Evolutionary conservation across 2,888 invertebrate genomes (phyloP).

Genomic region (Scelioninae gen. 1): DNA sequence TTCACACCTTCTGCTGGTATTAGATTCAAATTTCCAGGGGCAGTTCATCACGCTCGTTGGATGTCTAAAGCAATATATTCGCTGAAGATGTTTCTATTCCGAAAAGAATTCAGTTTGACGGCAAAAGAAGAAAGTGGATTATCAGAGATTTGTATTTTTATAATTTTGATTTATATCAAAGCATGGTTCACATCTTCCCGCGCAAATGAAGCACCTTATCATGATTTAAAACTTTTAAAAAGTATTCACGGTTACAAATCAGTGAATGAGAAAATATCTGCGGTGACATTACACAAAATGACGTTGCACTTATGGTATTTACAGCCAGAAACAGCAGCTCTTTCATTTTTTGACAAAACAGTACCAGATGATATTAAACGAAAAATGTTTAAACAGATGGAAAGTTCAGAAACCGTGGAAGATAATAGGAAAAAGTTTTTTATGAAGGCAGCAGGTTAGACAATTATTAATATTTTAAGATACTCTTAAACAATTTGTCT

Average conservation of each 20-base stretch:
- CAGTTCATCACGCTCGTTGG: constrained; percentile 75
- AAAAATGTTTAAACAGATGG: neutral
- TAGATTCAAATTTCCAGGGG: constrained; percentile 67
- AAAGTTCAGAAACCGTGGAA: too few relatives aligned
- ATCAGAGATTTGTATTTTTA: constrained; percentile 70
- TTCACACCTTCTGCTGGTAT: too few relatives aligned
- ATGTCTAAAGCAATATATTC: constrained; percentile 75
- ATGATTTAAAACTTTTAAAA: constrained; percentile 31
- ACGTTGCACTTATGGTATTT: neutral
- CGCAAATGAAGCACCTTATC: constrained; percentile 60
- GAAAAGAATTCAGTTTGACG: constrained; percentile 67
- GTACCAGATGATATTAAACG: neutral
- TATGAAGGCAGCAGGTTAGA: too few relatives aligned
- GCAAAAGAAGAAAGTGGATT: constrained; percentile 63
- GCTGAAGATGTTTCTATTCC: constrained; percentile 74
- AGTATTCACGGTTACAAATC: neutral
- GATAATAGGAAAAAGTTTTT: too few relatives aligned
- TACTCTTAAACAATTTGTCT: too few relatives aligned
- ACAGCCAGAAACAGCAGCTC: neutral
- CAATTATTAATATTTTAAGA: too few relatives aligned
- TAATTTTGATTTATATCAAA: constrained; percentile 63
- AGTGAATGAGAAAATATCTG: neutral
- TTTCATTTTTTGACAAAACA: neutral
- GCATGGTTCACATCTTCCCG: constrained; percentile 2
- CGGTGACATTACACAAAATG: neutral